phyloP scores from a whole-genome alignment of 2,113 vertebrate species.

The Zosterops lateralis region DNA sequence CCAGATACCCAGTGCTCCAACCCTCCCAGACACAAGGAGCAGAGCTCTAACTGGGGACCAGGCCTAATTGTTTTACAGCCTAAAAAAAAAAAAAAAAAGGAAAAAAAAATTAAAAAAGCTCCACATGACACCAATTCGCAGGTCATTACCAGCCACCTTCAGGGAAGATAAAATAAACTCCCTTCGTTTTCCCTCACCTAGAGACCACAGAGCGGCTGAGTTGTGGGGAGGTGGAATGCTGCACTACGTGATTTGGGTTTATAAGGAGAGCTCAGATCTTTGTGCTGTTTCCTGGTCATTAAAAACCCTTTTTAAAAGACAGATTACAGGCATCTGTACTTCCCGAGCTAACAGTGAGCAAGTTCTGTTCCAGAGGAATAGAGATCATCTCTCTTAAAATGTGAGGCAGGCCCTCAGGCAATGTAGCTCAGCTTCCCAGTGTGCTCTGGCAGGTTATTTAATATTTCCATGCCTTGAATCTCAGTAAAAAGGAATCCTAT shows the following conservation, averaged over 20 bases:
- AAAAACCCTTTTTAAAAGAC: constrained; percentile 4
- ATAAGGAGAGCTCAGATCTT: not conserved
- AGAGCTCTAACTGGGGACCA: not conserved
- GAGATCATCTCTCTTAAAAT: not conserved
- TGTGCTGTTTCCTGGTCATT: not conserved
- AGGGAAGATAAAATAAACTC: constrained; percentile 34
- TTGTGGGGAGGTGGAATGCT: not conserved
- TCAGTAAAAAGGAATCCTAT: not conserved
- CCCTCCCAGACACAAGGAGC: not conserved
- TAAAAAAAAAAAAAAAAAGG: not conserved
- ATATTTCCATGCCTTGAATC: not conserved
- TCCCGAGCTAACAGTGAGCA: not conserved
- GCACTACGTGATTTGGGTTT: not conserved
- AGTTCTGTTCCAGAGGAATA: not conserved
- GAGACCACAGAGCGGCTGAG: not conserved
- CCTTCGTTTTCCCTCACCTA: not conserved
- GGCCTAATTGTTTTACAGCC: constrained; percentile 31
- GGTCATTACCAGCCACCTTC: not conserved
- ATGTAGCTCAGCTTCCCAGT: not conserved
- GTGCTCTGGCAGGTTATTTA: constrained; percentile 27
- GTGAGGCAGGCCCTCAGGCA: not conserved
- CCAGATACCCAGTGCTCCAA: not conserved
- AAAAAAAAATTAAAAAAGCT: not conserved
- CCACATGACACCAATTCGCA: constrained; percentile 14
- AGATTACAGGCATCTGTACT: not conserved